Conservation (phyloP, 2,888 invertebrate species). For the Drosophila falleni region DNA sequence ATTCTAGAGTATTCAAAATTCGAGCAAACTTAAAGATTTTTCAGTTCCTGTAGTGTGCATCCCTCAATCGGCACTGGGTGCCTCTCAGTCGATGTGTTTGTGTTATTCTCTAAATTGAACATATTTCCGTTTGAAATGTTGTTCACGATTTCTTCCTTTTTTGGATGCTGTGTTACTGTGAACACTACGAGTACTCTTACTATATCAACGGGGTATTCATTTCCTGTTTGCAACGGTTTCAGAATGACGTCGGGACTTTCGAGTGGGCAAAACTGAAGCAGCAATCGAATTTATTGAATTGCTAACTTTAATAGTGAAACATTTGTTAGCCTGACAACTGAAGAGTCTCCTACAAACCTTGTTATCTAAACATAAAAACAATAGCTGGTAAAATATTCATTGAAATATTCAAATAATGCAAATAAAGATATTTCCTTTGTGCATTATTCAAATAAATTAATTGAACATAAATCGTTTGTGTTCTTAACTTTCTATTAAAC, state of each 20-base stretch:
- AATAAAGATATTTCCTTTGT: constrained; percentile 44
- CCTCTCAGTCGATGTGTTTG: constrained; percentile 35
- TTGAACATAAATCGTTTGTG: constrained; percentile 34
- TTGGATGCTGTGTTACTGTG: constrained; percentile 4
- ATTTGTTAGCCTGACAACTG: neutral
- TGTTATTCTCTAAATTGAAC: constrained; percentile 70
- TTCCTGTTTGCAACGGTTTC: constrained; percentile 61
- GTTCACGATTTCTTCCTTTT: constrained; percentile 13
- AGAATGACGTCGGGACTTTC: constrained; percentile 16
- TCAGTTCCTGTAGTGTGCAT: constrained; percentile 31
- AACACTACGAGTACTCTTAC: neutral
- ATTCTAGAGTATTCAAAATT: constrained; percentile 14
- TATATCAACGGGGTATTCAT: constrained; percentile 55
- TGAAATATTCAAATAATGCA: constrained; percentile 37
- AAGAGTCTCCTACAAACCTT: constrained; percentile 1
- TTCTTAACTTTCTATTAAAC: neutral
- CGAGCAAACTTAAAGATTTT: neutral
- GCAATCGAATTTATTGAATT: constrained; percentile 30
- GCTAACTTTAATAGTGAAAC: constrained; percentile 24
- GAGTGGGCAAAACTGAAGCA: constrained; percentile 26
- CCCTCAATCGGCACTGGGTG: constrained; percentile 46
- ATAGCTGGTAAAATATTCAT: constrained; percentile 33
- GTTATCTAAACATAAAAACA: neutral
- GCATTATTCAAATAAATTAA: constrained; percentile 56
- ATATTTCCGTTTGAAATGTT: constrained; percentile 68